A percentile compares a stretch with the other conserved stretches of the same genome.
Evolutionary conservation across 2,113 vertebrate species (phyloP).

Genomic region (Eonycteris spelaea): DNA sequence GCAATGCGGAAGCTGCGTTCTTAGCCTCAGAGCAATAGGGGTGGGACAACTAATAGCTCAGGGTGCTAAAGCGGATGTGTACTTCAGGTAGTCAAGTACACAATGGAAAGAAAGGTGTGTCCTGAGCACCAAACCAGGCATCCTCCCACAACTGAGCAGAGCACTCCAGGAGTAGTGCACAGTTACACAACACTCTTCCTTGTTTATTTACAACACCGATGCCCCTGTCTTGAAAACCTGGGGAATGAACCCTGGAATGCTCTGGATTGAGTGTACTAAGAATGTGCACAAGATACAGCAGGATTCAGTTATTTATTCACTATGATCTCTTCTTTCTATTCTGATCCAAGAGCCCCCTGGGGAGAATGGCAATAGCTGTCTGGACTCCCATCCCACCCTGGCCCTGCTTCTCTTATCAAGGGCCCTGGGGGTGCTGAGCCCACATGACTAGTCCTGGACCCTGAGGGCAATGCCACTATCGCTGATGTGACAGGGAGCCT

Average conservation of each 20-base stretch:
- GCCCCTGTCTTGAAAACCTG: background rate
- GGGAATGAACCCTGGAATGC: background rate
- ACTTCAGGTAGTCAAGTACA: background rate
- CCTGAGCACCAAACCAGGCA: background rate
- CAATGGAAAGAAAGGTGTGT: background rate
- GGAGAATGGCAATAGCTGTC: background rate
- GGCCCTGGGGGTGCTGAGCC: background rate
- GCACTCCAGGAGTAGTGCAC: background rate
- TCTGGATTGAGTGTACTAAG: background rate
- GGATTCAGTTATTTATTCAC: background rate
- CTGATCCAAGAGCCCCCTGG: background rate
- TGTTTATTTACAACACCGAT: background rate
- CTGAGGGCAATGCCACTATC: background rate
- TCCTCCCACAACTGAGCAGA: background rate
- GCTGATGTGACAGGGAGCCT: background rate
- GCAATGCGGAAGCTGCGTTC: background rate
- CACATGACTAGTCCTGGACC: background rate
- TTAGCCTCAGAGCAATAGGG: background rate
- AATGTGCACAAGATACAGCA: background rate
- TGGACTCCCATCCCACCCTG: no score
- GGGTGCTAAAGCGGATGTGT: background rate
- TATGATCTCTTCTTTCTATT: background rate
- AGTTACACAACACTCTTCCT: background rate
- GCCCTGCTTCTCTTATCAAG: background rate
- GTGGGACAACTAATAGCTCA: background rate